Conservation (phyloP, 2,888 invertebrate genomes). For the Sminthurides aquaticus region DNA sequence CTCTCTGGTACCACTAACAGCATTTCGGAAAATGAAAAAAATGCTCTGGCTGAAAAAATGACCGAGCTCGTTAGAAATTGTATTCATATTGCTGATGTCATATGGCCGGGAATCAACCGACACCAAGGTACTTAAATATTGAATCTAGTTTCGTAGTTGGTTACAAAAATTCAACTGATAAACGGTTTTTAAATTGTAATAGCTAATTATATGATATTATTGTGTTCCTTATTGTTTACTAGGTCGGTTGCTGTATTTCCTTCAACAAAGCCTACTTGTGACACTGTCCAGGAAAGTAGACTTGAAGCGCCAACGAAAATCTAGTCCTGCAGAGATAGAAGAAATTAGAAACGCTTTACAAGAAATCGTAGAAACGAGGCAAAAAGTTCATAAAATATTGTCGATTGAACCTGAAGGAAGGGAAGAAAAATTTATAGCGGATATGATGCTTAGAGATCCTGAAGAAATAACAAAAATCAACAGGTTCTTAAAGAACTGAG, state of each 20-base stretch:
- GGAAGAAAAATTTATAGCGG: constrained; percentile 31
- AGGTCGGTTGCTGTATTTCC: constrained; percentile 36
- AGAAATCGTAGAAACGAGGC: constrained; percentile 26
- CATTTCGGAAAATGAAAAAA: constrained; percentile 24
- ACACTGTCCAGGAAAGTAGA: constrained; percentile 13
- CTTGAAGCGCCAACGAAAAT: not conserved
- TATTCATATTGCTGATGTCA: constrained; percentile 27
- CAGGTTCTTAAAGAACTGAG: constrained; percentile 16
- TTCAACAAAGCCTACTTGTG: constrained; percentile 33
- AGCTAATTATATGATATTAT: no score
- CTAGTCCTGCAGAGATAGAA: not conserved
- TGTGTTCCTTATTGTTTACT: constrained; percentile 9
- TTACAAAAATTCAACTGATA: not conserved
- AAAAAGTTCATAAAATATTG: constrained; percentile 28
- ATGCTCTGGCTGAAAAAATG: constrained; percentile 26
- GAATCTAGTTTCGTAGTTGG: not conserved
- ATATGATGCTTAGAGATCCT: constrained; percentile 26
- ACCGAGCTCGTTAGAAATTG: constrained; percentile 29
- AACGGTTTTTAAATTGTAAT: constrained; percentile 1
- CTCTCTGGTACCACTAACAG: constrained; percentile 20
- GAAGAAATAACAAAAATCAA: constrained; percentile 27
- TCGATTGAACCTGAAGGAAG: constrained; percentile 30
- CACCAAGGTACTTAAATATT: constrained; percentile 29
- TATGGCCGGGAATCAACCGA: constrained; percentile 33
- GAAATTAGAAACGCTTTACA: constrained; percentile 26